Conservation (phyloP, 2,113 vertebrate species). For the Geococcyx californianus region DNA sequence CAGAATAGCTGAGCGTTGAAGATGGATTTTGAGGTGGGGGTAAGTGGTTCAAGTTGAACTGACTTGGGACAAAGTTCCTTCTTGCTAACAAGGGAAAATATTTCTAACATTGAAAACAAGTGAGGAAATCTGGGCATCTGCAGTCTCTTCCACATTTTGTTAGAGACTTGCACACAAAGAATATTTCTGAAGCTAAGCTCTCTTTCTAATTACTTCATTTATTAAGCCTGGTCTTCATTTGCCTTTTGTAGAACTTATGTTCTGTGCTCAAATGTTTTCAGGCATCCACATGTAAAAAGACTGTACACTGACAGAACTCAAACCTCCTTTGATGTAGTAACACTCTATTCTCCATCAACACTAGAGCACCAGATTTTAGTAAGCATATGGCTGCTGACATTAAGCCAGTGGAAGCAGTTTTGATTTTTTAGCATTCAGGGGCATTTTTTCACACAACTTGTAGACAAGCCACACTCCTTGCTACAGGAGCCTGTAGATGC, state of each 20-base stretch:
- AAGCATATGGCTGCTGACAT: not conserved
- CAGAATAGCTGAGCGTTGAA: not conserved
- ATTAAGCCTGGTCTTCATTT: not conserved
- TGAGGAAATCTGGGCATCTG: not conserved
- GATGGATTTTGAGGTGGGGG: not conserved
- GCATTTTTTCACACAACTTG: not conserved
- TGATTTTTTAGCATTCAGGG: not conserved
- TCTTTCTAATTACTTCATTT: not conserved
- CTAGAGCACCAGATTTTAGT: not conserved
- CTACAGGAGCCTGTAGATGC: not conserved
- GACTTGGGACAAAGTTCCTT: fast-evolving
- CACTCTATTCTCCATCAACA: not conserved
- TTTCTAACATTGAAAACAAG: not conserved
- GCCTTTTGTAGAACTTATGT: not conserved
- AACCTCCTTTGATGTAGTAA: not conserved
- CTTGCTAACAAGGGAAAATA: not conserved
- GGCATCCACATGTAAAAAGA: not conserved
- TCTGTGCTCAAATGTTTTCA: not conserved
- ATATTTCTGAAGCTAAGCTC: not conserved
- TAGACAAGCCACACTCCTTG: not conserved
- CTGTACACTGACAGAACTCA: not conserved
- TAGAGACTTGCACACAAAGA: not conserved
- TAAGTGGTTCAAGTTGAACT: not conserved
- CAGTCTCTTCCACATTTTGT: not conserved
- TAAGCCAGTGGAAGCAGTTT: not conserved